Base-by-base conservation (phyloP, 2,888 invertebrate genomes). In the Hirtodrosophila alboralis region DNA sequence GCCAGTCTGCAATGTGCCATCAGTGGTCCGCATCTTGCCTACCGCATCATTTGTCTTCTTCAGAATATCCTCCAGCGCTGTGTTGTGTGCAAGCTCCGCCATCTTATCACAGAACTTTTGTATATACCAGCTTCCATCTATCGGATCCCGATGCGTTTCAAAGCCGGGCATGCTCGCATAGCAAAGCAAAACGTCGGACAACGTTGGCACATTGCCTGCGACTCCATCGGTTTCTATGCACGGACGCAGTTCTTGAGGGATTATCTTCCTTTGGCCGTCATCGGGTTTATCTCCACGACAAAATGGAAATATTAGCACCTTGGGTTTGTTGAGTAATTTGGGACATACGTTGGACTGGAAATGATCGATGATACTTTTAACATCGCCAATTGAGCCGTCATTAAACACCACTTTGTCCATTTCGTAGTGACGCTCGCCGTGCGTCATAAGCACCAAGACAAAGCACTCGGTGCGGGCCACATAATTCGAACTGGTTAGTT, bases 221-320 rank as follows among this genome's bases (percentile, higher is more conserved):
- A 21, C 13, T n/a, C 71, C 59, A 14, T 60, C 41, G 58, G 59
- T 40, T 47, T 57, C 30, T 9, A 8, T 10, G 3, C 28, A 57
- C 62, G 0, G 3, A 2, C 0, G 9, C 9, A 27, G 63, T 12
- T 0, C 90, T 91, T 18, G n/a, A n/a, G n/a, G n/a, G n/a, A n/a
- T n/a, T n/a, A n/a, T n/a, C 75, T 6, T n/a, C 38, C 23, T 37
- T 56, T 31, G 14, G 0, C 91, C 91, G 33, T 78, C 76, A 70
- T 90, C 91, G n/a, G 87, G 78, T 8, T 68, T 59, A 12, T 67
- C 52, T 8, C 91, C 91, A 34, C 91, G 92, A 89, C 95, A 95
- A 69, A 93, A 93, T 84, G 95, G 95, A 84, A 95, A 94, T 57
- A 95, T 92, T 84, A 95, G 94, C 51, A 95, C 93, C 90, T 95